phyloP scores from a whole-genome alignment of 2,113 vertebrate genomes.

The Rhinolophus sinicus region DNA sequence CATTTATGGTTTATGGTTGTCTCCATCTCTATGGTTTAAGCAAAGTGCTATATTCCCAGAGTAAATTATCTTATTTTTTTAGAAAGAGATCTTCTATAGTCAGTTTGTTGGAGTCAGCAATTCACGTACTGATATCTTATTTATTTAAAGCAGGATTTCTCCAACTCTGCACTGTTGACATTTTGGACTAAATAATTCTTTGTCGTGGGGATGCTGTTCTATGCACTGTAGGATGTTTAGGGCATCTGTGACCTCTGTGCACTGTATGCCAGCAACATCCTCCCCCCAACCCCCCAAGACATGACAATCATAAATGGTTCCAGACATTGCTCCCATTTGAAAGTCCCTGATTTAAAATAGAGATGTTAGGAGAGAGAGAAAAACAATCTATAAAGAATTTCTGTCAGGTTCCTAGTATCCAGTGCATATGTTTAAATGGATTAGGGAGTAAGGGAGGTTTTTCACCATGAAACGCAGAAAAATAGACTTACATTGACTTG shows the following conservation, averaged over 20 bases:
- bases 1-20: neutral
- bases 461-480: conserved; percentile 1
- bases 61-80: neutral
- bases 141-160: neutral
- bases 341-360: neutral
- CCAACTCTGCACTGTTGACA: neutral
- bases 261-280: neutral
- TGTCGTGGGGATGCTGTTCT: neutral
- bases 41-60: neutral
- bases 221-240: neutral
- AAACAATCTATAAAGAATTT: conserved; percentile 11
- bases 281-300: fast-evolving
- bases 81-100: neutral
- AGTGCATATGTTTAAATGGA: conserved; percentile 14
- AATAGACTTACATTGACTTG: neutral
- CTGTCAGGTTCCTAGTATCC: neutral
- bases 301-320: neutral
- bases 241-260: neutral
- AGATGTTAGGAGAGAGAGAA: neutral
- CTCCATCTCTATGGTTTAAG: neutral
- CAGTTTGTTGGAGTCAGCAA: neutral
- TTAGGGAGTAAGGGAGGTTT: neutral
- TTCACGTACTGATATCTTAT: neutral
- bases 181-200: neutral
- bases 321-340: neutral